Conservation (phyloP, 2,113 vertebrate genomes). For the Burhinus oedicnemus region DNA sequence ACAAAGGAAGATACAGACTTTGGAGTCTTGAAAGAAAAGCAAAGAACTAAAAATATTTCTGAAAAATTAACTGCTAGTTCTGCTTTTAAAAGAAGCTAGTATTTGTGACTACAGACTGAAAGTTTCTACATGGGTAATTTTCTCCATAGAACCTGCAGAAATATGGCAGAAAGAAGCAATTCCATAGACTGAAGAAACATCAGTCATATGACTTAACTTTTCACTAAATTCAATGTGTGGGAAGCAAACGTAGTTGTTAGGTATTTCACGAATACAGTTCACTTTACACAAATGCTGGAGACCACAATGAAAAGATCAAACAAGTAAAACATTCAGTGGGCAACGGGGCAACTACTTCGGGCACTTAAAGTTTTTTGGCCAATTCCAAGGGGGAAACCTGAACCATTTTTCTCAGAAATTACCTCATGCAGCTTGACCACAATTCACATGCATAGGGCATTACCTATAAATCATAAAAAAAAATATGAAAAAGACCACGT, state of each 20-base stretch:
- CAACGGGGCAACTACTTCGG: accelerated
- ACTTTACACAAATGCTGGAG: neutral
- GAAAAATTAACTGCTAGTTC: neutral
- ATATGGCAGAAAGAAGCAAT: neutral
- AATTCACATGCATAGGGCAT: neutral
- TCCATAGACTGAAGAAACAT: neutral
- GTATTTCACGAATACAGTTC: neutral
- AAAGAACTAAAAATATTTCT: neutral
- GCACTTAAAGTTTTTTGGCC: neutral
- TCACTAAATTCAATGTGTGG: neutral
- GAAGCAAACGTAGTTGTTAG: neutral
- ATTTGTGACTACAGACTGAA: neutral
- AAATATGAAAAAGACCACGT: neutral
- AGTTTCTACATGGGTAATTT: neutral
- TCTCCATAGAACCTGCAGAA: neutral
- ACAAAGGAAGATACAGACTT: neutral
- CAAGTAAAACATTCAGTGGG: neutral
- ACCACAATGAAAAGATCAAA: neutral
- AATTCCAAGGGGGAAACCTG: neutral
- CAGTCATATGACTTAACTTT: neutral
- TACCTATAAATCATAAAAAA: neutral
- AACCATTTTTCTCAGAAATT: neutral
- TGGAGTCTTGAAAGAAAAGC: neutral
- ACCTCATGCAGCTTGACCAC: neutral
- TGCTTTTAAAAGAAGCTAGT: neutral